Conservation (phyloP, 2,888 invertebrate species). For the Nudaria mundana region DNA sequence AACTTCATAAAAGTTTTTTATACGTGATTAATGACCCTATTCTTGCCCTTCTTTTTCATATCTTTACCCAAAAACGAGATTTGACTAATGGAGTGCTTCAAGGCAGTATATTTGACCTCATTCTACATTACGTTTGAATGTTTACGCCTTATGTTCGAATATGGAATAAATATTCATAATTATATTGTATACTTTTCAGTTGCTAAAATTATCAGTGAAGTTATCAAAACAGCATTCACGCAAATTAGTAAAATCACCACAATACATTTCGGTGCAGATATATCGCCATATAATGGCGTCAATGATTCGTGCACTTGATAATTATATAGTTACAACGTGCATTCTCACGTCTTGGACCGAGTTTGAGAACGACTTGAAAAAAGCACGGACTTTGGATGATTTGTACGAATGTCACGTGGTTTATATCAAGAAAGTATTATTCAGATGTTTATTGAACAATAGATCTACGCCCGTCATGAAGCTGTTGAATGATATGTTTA, state of each 20-base stretch:
- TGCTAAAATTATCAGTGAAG: slow-evolving; percentile 82
- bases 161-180: too few relatives aligned
- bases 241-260: slow-evolving; percentile 81
- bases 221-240: slow-evolving; percentile 65
- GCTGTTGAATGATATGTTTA: slow-evolving; percentile 86
- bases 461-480: slow-evolving; percentile 85
- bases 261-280: slow-evolving; percentile 86
- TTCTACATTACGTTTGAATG: too few relatives aligned
- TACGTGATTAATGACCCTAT: too few relatives aligned
- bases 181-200: too few relatives aligned
- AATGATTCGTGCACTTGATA: slow-evolving; percentile 87
- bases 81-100: too few relatives aligned
- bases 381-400: slow-evolving; percentile 85
- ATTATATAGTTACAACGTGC: slow-evolving; percentile 89
- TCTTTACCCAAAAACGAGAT: too few relatives aligned
- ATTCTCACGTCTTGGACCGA: slow-evolving; percentile 88
- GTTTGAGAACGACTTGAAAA: slow-evolving; percentile 85
- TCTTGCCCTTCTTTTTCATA: too few relatives aligned
- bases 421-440: slow-evolving; percentile 88
- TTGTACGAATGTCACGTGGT: slow-evolving; percentile 86
- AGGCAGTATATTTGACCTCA: too few relatives aligned
- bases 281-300: slow-evolving; percentile 89
- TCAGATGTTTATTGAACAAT: slow-evolving; percentile 87
- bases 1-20: too few relatives aligned
- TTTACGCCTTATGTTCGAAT: too few relatives aligned